phyloP scores from a whole-genome alignment of 1,140 invertebrate genomes.

The Stegodyphus mimosarum region DNA sequence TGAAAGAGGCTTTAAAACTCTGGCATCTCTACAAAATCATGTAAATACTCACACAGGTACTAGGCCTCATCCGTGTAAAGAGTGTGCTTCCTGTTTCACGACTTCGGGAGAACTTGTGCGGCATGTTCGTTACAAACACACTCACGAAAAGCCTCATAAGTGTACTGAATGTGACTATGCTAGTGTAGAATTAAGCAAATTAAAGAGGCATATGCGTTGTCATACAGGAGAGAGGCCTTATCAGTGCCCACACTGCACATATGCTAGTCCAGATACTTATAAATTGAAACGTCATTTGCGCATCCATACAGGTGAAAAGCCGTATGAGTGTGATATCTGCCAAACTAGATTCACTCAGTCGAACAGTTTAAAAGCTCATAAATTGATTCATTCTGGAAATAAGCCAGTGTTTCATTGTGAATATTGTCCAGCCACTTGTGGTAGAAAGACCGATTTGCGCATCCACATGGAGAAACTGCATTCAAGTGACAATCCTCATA shows the following conservation, averaged over 20 bases:
- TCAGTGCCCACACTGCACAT: slow-evolving; percentile 95
- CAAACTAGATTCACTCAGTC: slow-evolving; percentile 91
- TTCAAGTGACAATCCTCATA: slow-evolving; percentile 89
- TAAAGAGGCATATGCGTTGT: slow-evolving; percentile 92
- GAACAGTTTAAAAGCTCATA: slow-evolving; percentile 94
- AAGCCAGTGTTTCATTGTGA: slow-evolving; percentile 96
- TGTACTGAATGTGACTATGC: slow-evolving; percentile 95
- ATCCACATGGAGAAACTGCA: slow-evolving; percentile 97
- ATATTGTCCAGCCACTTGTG: slow-evolving; percentile 95
- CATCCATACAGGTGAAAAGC: slow-evolving; percentile 76
- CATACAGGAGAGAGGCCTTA: slow-evolving; percentile 89
- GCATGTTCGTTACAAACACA: slow-evolving; percentile 92
- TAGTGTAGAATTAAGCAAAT: slow-evolving; percentile 91
- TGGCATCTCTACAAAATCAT: slow-evolving; percentile 93
- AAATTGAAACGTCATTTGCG: slow-evolving; percentile 81
- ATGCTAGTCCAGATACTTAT: slow-evolving; percentile 97
- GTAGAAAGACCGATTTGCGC: slow-evolving; percentile 94
- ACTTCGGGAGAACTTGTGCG: slow-evolving; percentile 94
- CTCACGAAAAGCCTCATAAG: slow-evolving; percentile 94
- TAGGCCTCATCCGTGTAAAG: slow-evolving; percentile 94
- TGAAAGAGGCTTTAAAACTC: slow-evolving; percentile 93
- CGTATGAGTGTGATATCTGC: slow-evolving; percentile 76
- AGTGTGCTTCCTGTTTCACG: slow-evolving; percentile 92
- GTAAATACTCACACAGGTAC: slow-evolving; percentile 96
- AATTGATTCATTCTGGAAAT: slow-evolving; percentile 91